These are phyloP conservation scores for Syritta pipiens DNA, from an alignment of 2,888 invertebrate genomes.

Conservation along the genomic window DNA sequence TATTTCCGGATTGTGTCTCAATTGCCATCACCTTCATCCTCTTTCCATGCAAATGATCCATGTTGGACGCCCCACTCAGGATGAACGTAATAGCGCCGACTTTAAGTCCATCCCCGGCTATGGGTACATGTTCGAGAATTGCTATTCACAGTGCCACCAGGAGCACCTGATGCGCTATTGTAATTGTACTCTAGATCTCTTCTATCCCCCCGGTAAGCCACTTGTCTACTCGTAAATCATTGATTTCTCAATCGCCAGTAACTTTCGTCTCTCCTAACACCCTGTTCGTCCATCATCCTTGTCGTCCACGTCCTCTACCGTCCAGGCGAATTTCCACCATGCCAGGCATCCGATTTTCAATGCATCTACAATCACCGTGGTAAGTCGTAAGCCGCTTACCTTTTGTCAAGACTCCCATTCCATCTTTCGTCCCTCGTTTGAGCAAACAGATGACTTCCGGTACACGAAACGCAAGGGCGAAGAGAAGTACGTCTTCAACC, in stretches of 20 bases:
- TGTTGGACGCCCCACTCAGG: slow-evolving; percentile 71
- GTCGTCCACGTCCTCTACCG: not conserved
- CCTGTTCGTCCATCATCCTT: not conserved
- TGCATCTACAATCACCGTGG: slow-evolving; percentile 76
- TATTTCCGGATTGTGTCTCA: slow-evolving; percentile 57
- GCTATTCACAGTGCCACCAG: slow-evolving; percentile 77
- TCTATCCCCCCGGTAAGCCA: slow-evolving; percentile 77
- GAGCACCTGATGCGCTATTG: slow-evolving; percentile 76
- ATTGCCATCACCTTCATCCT: slow-evolving; percentile 6
- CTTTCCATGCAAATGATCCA: slow-evolving; percentile 54
- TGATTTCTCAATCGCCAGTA: slow-evolving; percentile 14
- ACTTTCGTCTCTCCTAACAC: not conserved
- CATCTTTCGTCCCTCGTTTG: not conserved
- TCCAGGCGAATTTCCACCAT: slow-evolving; percentile 70
- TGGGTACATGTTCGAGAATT: slow-evolving; percentile 77
- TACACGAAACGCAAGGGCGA: slow-evolving; percentile 74
- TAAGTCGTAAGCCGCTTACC: slow-evolving; percentile 64
- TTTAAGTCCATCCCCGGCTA: slow-evolving; percentile 75
- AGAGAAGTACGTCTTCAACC: slow-evolving; percentile 73
- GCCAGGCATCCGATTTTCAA: slow-evolving; percentile 73
- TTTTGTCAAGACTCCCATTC: not conserved
- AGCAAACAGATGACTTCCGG: slow-evolving; percentile 72
- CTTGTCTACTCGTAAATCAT: slow-evolving; percentile 40
- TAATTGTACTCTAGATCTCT: slow-evolving; percentile 78
- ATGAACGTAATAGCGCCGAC: slow-evolving; percentile 73